Percentiles rank a stretch among this genome's conserved stretches.
Evolutionary conservation across 2,113 vertebrate species (phyloP).

Genomic region (Muntiacus muntjak): DNA sequence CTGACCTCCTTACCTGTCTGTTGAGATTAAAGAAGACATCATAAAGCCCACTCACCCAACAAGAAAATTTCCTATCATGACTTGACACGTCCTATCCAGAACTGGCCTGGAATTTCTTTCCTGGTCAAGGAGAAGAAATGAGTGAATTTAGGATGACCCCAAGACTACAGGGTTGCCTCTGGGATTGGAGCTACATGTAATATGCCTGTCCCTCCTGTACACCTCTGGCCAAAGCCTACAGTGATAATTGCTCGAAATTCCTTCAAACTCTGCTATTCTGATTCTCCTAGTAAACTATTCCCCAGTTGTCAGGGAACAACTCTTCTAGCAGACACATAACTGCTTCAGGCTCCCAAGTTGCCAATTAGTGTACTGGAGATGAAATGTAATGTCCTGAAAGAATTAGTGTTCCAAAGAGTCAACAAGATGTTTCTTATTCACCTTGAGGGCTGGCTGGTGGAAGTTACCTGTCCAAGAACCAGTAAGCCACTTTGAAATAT

Average conservation of each 20-base stretch:
- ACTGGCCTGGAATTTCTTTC: background rate
- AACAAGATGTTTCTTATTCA: slow-evolving; percentile 44
- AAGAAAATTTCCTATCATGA: background rate
- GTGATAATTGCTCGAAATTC: background rate
- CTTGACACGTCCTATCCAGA: background rate
- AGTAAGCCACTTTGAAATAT: slow-evolving; percentile 49
- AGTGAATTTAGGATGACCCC: background rate
- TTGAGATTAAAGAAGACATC: background rate
- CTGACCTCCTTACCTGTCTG: background rate
- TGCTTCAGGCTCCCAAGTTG: slow-evolving; percentile 28
- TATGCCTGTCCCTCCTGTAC: background rate
- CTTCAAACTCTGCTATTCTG: slow-evolving; percentile 3
- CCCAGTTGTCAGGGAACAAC: background rate
- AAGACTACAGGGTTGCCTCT: background rate
- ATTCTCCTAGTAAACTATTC: slow-evolving; percentile 19
- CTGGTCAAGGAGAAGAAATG: background rate
- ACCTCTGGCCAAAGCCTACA: background rate
- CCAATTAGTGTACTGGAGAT: slow-evolving; percentile 50
- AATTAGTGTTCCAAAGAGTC: slow-evolving; percentile 57
- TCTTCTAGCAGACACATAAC: slow-evolving; percentile 33
- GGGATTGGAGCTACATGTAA: background rate
- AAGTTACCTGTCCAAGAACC: slow-evolving; percentile 41
- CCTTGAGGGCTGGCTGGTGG: slow-evolving; percentile 41
- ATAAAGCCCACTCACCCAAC: background rate
- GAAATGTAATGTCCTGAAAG: slow-evolving; percentile 32